Conservation (phyloP, 2,113 vertebrate species). For the Chionis minor region DNA sequence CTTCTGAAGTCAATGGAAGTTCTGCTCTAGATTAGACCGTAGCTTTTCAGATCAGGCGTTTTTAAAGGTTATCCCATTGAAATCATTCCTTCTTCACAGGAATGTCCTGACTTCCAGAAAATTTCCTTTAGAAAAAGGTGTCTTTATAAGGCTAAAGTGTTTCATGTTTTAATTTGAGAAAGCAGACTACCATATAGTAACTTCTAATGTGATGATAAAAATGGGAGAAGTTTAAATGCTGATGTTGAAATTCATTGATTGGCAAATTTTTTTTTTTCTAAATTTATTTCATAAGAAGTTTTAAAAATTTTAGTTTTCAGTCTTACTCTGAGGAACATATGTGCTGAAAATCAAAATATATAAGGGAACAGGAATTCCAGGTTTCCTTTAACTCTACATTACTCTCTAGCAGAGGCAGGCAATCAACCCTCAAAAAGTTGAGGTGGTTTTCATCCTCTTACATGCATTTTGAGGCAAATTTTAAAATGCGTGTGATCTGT, state of each 20-base stretch:
- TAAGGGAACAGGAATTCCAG: background rate
- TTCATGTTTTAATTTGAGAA: background rate
- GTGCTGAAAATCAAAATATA: background rate
- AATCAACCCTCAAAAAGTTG: background rate
- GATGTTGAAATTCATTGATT: background rate
- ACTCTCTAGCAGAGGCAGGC: background rate
- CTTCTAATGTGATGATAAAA: background rate
- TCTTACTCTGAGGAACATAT: background rate
- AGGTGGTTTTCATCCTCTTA: background rate
- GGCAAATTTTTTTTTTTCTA: background rate
- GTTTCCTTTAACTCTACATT: background rate
- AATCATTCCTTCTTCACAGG: background rate
- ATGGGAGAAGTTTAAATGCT: background rate
- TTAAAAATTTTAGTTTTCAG: background rate
- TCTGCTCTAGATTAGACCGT: background rate
- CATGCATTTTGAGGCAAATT: background rate
- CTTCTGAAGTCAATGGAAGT: background rate
- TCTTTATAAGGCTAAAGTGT: background rate
- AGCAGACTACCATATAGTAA: background rate
- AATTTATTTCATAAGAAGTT: background rate
- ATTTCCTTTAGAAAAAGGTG: background rate
- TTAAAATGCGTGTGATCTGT: background rate
- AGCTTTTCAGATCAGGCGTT: background rate
- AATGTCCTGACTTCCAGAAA: background rate
- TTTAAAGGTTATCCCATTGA: background rate